Evolutionary conservation across 2,113 vertebrate species (phyloP), one percentile per base, ranked within the genome.

Genomic region (Chunga burmeisteri): DNA sequence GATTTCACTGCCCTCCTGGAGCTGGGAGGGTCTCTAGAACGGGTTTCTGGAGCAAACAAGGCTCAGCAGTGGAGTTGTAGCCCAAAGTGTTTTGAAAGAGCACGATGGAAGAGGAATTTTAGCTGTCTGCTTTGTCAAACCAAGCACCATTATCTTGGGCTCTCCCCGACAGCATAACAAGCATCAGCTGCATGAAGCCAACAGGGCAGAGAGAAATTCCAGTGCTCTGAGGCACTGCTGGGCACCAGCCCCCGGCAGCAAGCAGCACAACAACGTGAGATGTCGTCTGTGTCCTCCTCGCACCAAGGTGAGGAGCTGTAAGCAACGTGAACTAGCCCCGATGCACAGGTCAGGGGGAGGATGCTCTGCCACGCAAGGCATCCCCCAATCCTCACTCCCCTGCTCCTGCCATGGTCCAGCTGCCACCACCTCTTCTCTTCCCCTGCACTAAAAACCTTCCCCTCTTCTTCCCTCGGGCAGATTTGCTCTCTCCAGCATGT

Each of bases 181-280:
- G 77, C 68, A 78, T 38, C 67, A 82, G 78, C 32, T 7, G 2
- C 88, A 81, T 3, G 0, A 84, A 85, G 62, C n/a, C 91, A 91
- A 87, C 55, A 59, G 86, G 89, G 68, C 83, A 87, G 80, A 81
- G 36, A 93, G 50, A 81, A 94, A 96, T 94, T 84, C 86, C 89
- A 87, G 61, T 20, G 61, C 77, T 61, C 71, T 53, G 61, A 93
- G 83, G 71, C 63, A 67, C 27, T 52, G 91, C 52, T 67, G 47
- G 83, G 77, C 68, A 78, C 50, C 2, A 0, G 84, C 40, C 18
- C 23, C 26, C 6, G 0, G 56, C 46, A 86, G 27, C 6, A 9
- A 84, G 40, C 20, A 9, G 63, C 59, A 67, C 50, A 93, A 22
- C 81, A 66, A n/a, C 2, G 0, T 15, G 66, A 84, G 44, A 66